These are phyloP conservation scores for Buathra laborator DNA, from an alignment of 2,888 invertebrate genomes.

Conservation along the genomic window DNA sequence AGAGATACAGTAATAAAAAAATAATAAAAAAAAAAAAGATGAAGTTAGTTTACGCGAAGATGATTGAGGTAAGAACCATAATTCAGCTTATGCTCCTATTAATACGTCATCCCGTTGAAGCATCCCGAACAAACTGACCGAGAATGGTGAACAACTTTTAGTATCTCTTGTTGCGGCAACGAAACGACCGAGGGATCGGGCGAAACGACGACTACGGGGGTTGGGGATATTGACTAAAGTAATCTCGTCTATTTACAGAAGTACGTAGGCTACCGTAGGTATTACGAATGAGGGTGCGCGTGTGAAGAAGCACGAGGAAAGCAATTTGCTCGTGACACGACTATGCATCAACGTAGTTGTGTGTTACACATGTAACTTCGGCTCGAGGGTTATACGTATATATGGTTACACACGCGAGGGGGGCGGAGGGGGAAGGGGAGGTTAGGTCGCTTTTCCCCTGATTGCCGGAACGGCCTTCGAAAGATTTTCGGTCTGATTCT, in stretches of 20 bases:
- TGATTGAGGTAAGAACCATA: background rate
- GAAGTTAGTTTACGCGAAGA: background rate
- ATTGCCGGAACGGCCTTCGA: conserved; percentile 58
- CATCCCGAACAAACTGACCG: background rate
- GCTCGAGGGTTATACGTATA: background rate
- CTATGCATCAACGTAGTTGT: conserved; percentile 61
- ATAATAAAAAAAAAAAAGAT: background rate
- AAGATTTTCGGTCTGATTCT: conserved; percentile 55
- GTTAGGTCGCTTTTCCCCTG: conserved; percentile 43
- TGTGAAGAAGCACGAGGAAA: conserved; percentile 51
- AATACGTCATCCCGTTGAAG: background rate
- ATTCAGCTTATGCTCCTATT: background rate
- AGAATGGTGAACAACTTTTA: conserved; percentile 38
- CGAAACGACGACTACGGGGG: conserved; percentile 19
- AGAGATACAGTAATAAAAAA: background rate
- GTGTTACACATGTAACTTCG: conserved; percentile 7
- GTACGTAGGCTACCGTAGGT: conserved; percentile 37
- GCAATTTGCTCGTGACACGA: conserved; percentile 70
- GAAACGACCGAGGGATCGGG: conserved; percentile 23
- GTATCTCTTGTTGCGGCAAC: background rate
- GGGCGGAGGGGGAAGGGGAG: background rate
- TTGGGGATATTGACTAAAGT: conserved; percentile 63
- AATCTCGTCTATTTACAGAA: conserved; percentile 61
- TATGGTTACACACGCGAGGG: conserved; percentile 29
- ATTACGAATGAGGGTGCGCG: conserved; percentile 44